These are phyloP conservation scores for Norana najaformis DNA, from an alignment of 2,888 invertebrate species.

Conservation along the genomic window DNA sequence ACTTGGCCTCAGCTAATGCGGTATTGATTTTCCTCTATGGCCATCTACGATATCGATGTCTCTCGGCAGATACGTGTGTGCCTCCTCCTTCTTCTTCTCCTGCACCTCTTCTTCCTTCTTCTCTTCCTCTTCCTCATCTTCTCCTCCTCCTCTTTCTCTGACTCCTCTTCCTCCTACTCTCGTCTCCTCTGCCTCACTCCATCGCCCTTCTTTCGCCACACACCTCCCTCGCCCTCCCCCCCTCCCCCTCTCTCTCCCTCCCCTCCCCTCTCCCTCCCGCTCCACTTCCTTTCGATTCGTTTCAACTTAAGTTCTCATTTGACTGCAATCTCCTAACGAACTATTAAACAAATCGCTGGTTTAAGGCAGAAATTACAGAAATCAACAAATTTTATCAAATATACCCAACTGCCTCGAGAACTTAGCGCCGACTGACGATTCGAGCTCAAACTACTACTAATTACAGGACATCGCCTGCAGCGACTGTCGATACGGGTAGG, in stretches of 20 bases:
- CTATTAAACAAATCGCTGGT: too few relatives aligned
- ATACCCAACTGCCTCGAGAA: too few relatives aligned
- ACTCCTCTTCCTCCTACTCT: not conserved
- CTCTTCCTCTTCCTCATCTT: not conserved
- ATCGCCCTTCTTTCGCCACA: not conserved
- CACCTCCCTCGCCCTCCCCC: not conserved
- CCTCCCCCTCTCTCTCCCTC: not conserved
- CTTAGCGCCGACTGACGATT: too few relatives aligned
- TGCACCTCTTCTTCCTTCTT: not conserved
- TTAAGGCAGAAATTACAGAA: too few relatives aligned
- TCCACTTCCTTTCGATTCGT: too few relatives aligned
- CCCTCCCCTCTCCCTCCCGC: fast-evolving
- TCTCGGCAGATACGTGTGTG: not conserved
- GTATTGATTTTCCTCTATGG: not conserved
- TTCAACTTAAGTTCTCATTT: too few relatives aligned
- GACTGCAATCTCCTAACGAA: too few relatives aligned
- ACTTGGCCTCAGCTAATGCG: not conserved
- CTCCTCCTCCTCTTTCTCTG: not conserved
- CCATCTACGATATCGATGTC: not conserved
- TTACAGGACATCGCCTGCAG: too few relatives aligned
- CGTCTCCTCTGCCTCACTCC: not conserved
- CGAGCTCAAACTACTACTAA: too few relatives aligned
- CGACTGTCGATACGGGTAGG: too few relatives aligned
- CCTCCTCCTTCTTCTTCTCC: not conserved
- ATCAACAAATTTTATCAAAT: too few relatives aligned